These are phyloP conservation scores for Drosophila birchii DNA, from an alignment of 2,888 invertebrate species.

Conservation along the genomic window DNA sequence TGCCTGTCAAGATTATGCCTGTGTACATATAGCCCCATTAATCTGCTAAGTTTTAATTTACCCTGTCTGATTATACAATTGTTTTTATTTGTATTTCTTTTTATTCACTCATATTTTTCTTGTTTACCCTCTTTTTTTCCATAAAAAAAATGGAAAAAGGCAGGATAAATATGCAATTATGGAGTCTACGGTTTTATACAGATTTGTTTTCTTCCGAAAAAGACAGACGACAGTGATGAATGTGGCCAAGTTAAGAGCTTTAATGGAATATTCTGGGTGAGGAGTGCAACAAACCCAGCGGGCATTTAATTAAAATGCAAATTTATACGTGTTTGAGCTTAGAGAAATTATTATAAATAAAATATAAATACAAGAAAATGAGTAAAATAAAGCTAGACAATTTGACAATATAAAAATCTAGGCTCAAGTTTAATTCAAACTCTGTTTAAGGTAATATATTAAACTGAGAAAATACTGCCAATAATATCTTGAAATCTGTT, in stretches of 20 bases:
- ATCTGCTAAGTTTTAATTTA: slow-evolving; percentile 61
- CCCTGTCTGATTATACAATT: slow-evolving; percentile 25
- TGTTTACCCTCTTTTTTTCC: background rate
- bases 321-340: background rate
- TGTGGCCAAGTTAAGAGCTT: background rate
- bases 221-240: slow-evolving; percentile 23
- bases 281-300: background rate
- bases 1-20: slow-evolving; percentile 36
- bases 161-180: slow-evolving; percentile 27
- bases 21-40: slow-evolving; percentile 37
- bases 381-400: background rate
- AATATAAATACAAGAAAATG: too few species aligned
- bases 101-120: background rate
- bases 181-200: background rate
- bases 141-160: slow-evolving; percentile 1
- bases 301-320: slow-evolving; percentile 6
- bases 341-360: background rate
- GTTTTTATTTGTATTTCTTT: slow-evolving; percentile 1
- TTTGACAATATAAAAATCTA: background rate
- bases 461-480: background rate
- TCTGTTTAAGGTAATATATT: background rate
- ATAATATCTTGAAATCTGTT: background rate
- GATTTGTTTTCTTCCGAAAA: background rate
- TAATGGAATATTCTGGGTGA: slow-evolving; percentile 13
- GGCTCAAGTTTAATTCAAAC: too few species aligned